Evolutionary conservation across 2,888 invertebrate genomes (phyloP).

Genomic region (Brachynemurus nebulosus): DNA sequence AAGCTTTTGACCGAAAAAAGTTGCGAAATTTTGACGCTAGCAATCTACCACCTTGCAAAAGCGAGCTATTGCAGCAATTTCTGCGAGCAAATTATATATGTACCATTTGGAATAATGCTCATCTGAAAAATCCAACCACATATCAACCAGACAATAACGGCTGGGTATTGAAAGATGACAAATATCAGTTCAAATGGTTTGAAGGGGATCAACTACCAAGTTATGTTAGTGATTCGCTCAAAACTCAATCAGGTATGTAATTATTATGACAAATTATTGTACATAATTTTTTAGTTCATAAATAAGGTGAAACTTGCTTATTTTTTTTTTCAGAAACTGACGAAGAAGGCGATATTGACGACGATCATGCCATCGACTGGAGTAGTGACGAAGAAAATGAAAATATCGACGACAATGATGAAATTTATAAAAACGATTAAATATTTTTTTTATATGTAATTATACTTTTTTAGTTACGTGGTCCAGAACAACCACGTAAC

Average conservation of each 20-base stretch:
- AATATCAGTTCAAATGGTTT: slow-evolving; percentile 6
- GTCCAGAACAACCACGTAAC: too few species aligned
- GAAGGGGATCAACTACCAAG: slow-evolving; percentile 1
- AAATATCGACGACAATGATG: too few species aligned
- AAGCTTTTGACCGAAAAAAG: slow-evolving; percentile 9
- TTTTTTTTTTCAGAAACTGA: too few species aligned
- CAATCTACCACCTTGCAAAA: slow-evolving; percentile 17
- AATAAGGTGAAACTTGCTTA: neutral
- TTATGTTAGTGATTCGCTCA: neutral
- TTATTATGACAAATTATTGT: neutral
- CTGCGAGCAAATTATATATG: slow-evolving; percentile 9
- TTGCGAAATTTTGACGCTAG: slow-evolving; percentile 16
- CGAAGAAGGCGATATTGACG: neutral
- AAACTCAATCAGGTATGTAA: slow-evolving; percentile 2
- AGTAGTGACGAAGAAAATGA: too few species aligned
- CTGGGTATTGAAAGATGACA: neutral
- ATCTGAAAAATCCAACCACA: slow-evolving; percentile 5
- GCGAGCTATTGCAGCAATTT: slow-evolving; percentile 11
- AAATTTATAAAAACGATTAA: too few species aligned
- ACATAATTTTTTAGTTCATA: neutral
- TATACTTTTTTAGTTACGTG: too few species aligned
- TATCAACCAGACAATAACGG: too few species aligned
- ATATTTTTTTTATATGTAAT: too few species aligned
- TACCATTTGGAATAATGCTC: slow-evolving; percentile 11
- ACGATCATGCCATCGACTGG: too few species aligned